Evolutionary conservation across 2,113 vertebrate genomes (phyloP).

Genomic region (Strigops habroptila): DNA sequence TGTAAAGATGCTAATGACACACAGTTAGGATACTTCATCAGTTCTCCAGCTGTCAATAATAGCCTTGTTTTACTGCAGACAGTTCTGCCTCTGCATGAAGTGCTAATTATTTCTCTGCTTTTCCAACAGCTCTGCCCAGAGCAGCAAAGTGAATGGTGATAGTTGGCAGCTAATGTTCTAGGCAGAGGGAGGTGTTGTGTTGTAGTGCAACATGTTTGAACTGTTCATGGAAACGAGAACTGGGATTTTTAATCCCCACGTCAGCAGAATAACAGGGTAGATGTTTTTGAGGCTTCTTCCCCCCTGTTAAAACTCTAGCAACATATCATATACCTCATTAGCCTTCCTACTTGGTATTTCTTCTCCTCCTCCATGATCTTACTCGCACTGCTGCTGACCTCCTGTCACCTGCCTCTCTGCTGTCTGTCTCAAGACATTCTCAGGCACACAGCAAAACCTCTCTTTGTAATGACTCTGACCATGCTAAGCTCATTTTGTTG

Average conservation of each 20-base stretch:
- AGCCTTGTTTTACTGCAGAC: constrained; percentile 1
- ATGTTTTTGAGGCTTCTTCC: accelerated
- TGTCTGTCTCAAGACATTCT: background rate
- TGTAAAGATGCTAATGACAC: constrained; percentile 14
- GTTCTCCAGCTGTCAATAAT: constrained; percentile 32
- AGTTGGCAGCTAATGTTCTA: background rate
- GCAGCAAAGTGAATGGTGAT: background rate
- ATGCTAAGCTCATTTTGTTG: background rate
- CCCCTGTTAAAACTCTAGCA: background rate
- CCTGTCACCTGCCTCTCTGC: background rate
- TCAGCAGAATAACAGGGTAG: background rate
- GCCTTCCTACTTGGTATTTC: background rate
- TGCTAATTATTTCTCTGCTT: background rate
- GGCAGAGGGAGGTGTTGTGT: background rate
- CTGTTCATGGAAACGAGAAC: background rate
- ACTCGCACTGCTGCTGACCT: background rate
- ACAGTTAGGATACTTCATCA: background rate
- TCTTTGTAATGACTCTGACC: background rate
- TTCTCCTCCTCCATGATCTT: background rate
- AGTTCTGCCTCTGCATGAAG: constrained; percentile 23
- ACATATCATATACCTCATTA: background rate
- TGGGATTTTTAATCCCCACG: background rate
- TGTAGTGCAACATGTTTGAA: background rate
- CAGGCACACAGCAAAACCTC: background rate
- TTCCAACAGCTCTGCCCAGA: background rate